A percentile compares a stretch with the other conserved stretches of the same genome.
Conservation (phyloP, 2,888 invertebrate species). For the Clitarchus hookeri region DNA sequence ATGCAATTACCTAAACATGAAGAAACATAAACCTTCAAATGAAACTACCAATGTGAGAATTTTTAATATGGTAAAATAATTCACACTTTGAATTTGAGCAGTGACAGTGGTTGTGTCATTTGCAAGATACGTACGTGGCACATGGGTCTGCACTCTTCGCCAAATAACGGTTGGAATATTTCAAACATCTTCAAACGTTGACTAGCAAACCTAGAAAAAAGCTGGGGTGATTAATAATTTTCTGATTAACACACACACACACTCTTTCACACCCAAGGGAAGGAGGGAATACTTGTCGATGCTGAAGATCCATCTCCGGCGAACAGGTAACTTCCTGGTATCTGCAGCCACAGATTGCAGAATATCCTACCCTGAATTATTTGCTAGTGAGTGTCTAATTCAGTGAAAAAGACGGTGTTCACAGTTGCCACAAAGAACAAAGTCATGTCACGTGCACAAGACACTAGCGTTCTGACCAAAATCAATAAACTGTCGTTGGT, state of each 20-base stretch:
- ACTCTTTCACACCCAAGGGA: constrained; percentile 53
- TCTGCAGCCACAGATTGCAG: not conserved
- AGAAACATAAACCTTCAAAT: too few species aligned
- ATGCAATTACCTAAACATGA: not conserved
- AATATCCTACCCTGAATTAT: not conserved
- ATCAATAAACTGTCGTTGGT: too few species aligned
- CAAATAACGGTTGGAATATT: constrained; percentile 34
- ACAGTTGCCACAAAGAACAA: not conserved
- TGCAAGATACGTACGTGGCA: constrained; percentile 42
- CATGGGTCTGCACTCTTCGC: constrained; percentile 33
- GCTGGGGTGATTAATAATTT: constrained; percentile 67
- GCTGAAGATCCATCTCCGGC: not conserved
- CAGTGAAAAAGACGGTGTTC: not conserved
- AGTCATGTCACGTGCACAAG: not conserved
- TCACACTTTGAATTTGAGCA: not conserved
- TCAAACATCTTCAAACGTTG: constrained; percentile 35
- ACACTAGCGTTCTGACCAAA: not conserved
- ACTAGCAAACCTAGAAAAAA: constrained; percentile 61
- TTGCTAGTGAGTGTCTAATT: not conserved
- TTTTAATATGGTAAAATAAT: not conserved
- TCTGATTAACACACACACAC: constrained; percentile 57
- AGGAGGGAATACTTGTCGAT: not conserved
- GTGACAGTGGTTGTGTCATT: not conserved
- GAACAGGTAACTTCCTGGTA: not conserved
- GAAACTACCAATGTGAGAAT: too few species aligned